A percentile compares a stretch with the other conserved stretches of the same genome.
Conservation (phyloP, 2,797 vertebrate genomes). For the Enteromius thamalakanensis region DNA sequence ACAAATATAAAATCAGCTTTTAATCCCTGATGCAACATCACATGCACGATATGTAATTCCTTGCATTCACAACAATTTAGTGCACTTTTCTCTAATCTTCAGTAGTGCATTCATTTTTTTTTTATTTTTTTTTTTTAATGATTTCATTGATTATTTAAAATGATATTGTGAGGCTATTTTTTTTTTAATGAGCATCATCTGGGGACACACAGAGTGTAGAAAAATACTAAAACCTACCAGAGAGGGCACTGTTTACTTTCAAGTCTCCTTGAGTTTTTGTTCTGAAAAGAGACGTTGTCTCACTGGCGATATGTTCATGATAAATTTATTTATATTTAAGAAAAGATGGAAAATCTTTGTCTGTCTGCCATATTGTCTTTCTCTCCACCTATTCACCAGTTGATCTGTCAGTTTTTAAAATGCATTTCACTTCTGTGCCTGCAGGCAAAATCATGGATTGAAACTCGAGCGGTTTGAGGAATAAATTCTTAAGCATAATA, state of each 20-base stretch:
- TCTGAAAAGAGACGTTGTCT: not conserved
- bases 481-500: constrained; percentile 26
- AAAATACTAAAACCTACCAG: constrained; percentile 26
- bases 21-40: constrained; percentile 8
- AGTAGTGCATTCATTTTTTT: not conserved
- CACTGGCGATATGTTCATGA: not conserved
- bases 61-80: not conserved
- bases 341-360: constrained; percentile 24
- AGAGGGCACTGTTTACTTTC: constrained; percentile 58
- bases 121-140: not conserved
- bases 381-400: constrained; percentile 21
- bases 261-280: constrained; percentile 25
- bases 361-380: constrained; percentile 6
- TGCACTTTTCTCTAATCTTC: not conserved
- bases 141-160: not conserved
- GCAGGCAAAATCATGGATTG: constrained; percentile 16
- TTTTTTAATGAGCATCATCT: not conserved
- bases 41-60: not conserved
- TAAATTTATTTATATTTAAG: constrained; percentile 26
- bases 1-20: constrained; percentile 1
- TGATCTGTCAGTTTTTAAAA: constrained; percentile 35
- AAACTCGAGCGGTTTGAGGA: constrained; percentile 20
- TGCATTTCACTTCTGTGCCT: constrained; percentile 31
- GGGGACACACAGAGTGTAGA: not conserved
- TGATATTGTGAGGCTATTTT: not conserved